phyloP scores from a whole-genome alignment of 2,888 invertebrate genomes.

The Agrochola lota region DNA sequence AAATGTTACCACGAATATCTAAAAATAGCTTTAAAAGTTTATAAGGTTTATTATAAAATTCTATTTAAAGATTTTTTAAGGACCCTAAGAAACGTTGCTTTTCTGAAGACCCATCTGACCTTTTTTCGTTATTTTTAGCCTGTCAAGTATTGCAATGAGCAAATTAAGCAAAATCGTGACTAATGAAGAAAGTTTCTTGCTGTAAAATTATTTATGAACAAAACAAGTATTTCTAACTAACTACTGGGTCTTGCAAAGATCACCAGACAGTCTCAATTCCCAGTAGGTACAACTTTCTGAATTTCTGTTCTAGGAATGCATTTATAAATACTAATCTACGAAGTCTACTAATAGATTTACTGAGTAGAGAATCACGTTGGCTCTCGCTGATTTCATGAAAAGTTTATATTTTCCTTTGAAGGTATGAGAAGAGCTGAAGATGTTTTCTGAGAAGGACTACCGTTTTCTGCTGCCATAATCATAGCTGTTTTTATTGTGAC shows the following conservation, averaged over 20 bases:
- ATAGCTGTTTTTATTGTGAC: not conserved
- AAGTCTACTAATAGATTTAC: slow-evolving; percentile 7
- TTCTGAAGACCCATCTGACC: not conserved
- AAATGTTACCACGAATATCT: not conserved
- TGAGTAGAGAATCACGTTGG: not conserved
- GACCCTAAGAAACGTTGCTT: too few relatives aligned
- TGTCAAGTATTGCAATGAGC: not conserved
- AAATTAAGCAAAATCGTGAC: slow-evolving; percentile 6
- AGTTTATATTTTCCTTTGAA: slow-evolving; percentile 9
- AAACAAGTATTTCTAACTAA: not conserved
- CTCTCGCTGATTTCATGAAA: slow-evolving; percentile 8
- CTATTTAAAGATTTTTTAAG: not conserved
- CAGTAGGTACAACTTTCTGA: too few relatives aligned
- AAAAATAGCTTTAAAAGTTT: not conserved
- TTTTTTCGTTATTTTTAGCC: not conserved
- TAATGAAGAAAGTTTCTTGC: not conserved
- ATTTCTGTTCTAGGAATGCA: slow-evolving; percentile 14
- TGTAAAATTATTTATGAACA: not conserved
- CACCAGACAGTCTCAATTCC: not conserved
- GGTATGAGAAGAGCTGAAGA: not conserved
- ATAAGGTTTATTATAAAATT: not conserved
- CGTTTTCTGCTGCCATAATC: not conserved
- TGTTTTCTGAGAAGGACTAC: not conserved
- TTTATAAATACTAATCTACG: not conserved
- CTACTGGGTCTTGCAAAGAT: not conserved